Conservation (phyloP, 2,113 vertebrate genomes). For the Colaptes auratus region DNA sequence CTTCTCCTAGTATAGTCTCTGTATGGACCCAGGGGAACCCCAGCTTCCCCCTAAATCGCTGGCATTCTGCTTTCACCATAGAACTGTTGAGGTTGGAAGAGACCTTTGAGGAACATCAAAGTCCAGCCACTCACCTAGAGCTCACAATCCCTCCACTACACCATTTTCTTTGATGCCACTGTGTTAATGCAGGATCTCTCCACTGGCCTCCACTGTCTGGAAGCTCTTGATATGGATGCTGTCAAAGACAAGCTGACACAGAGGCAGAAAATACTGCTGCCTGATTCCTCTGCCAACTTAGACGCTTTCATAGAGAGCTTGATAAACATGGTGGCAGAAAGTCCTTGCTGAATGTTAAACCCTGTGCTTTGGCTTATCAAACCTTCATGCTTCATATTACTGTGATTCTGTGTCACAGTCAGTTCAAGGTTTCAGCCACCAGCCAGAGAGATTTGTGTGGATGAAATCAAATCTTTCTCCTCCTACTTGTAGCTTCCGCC, state of each 20-base stretch:
- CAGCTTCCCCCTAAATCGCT: background rate
- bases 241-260: accelerated
- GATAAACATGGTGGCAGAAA: background rate
- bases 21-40: background rate
- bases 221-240: background rate
- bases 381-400: background rate
- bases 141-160: no score
- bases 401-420: background rate
- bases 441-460: background rate
- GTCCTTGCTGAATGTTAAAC: background rate
- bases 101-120: no score
- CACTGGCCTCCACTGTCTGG: background rate
- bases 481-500: background rate
- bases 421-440: background rate
- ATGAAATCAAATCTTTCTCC: background rate
- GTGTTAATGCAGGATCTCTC: background rate
- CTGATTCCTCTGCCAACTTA: background rate
- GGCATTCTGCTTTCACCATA: background rate
- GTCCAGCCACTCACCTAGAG: no score
- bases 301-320: accelerated
- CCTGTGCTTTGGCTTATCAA: background rate
- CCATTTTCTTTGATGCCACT: background rate
- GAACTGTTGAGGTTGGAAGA: no score
- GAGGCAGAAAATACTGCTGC: background rate
- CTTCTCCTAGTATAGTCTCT: background rate